Evolutionary conservation across 2,113 vertebrate genomes (phyloP), one percentile per base, ranked within the genome.

Genomic region (Nesoenas mayeri): DNA sequence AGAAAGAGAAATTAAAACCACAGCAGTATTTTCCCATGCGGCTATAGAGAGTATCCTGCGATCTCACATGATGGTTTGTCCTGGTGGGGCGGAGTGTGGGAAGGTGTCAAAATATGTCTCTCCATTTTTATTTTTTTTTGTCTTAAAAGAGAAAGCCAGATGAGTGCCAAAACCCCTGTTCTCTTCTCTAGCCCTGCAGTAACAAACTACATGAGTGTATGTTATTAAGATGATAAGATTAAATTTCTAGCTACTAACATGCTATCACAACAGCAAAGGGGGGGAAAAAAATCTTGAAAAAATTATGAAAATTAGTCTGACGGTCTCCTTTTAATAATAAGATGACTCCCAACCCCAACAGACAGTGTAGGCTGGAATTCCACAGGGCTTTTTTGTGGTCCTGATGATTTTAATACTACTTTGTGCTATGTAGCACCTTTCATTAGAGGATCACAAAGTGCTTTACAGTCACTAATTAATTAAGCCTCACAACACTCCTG

Each of bases 381-480:
- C 91, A 95, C 80, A 89, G 95, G 96, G 94, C 92, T 97, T 96
- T 97, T 96, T 94, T 94, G 94, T 96, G 95, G 89, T 97, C 94
- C 80, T 95, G 90, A 92, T 96, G 91, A 97, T 97, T 96, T 93
- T 95, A 97, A 96, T 95, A 96, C 95, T 94, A 96, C 93, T 95
- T 95, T 97, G 81, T 80, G 92, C 93, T 92, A 88, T 91, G 94
- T 96, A 96, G 82, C 84, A 94, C 90, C 95, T 97, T 96, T 96
- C 94, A 96, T 96, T 96, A 97, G 79, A 95, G 88, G 93, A 95
- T 95, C 96, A 96, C 92, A 96, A 95, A 97, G 86, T 94, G 70
- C 94, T 97, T 94, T 94, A 94, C 73, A 95, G 89, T 91, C 93
- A 97, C 94, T 97, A 97, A 97, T 97, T 97, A 97, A 97, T 97